Evolutionary conservation across 1,140 invertebrate species (phyloP).

Genomic region (Panulirus ornatus): DNA sequence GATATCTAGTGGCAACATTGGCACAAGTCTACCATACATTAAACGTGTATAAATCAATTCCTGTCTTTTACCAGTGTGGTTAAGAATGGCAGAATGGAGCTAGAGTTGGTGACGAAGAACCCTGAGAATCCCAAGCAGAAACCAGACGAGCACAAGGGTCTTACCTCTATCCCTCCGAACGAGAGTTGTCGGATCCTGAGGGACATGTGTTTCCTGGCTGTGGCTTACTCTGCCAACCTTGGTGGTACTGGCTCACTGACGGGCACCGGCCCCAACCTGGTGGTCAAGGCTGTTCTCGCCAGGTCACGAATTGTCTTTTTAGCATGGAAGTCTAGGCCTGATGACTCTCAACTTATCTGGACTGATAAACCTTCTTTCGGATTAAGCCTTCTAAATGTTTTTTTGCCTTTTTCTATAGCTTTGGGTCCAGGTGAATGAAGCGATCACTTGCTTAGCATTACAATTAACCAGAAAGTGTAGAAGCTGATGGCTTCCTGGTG

Average conservation of each 20-base stretch:
- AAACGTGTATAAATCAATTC: too few relatives aligned
- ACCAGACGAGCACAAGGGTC: neutral
- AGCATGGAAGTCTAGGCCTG: neutral
- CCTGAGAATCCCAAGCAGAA: neutral
- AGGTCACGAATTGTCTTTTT: conserved; percentile 41
- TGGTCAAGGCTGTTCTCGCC: conserved; percentile 69
- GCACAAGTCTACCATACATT: too few relatives aligned
- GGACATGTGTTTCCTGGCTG: conserved; percentile 75
- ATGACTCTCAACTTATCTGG: too few relatives aligned
- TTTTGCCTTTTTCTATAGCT: too few relatives aligned
- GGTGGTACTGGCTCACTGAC: conserved; percentile 81
- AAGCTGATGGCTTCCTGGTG: too few relatives aligned
- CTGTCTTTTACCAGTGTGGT: too few relatives aligned
- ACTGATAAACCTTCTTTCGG: too few relatives aligned
- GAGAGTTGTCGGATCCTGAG: conserved; percentile 40
- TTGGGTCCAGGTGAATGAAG: too few relatives aligned
- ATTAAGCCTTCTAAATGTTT: too few relatives aligned
- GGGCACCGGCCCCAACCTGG: conserved; percentile 78
- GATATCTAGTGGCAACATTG: too few relatives aligned
- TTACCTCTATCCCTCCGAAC: conserved; percentile 42
- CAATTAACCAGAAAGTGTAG: too few relatives aligned
- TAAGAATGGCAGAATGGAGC: neutral
- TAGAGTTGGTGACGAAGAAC: neutral
- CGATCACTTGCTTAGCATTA: too few relatives aligned
- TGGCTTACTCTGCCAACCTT: conserved; percentile 82